Evolutionary conservation across 2,113 vertebrate species (phyloP), one percentile per base, ranked within the genome.

Genomic region (Neotoma lepida): DNA sequence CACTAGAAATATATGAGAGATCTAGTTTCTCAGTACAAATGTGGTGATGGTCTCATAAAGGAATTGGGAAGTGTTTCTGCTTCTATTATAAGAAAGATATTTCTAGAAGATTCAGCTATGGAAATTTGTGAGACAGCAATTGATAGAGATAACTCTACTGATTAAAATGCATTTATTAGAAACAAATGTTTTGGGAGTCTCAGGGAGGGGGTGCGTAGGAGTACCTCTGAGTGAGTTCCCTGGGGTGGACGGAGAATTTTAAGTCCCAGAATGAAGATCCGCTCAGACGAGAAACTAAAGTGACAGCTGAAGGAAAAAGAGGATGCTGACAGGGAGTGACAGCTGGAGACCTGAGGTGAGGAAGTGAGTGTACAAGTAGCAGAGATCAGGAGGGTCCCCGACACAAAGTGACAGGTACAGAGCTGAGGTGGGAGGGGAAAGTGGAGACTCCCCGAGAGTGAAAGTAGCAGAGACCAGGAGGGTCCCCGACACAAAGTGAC

Each of bases 61-160:
- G 61, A 70, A 15, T n/a, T 44, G 61, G 61, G 26, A 91, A 70
- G 24, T 61, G 49, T 51, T 76, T 93, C 56, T 87, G 68, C 28
- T 91, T 88, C 87, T 86, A 46, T 33, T 88, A 61, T 58, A 22
- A 54, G 84, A 61, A 73, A 82, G 46, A 82, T 18, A 84, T 58
- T 91, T 87, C 76, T 70, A 70, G 58, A 87, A 90, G 90, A 91
- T 68, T 87, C 41, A 76, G 49, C 49, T 41, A 22, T 51, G 66
- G 46, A 82, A 90, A 88, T 68, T 70, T 70, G 20, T 68, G 58
- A 66, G 58, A 56, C 73, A 58, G 64, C 39, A 49, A 39, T n/a
- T 68, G 91, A 39, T 58, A 64, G 39, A 77, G 44, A 56, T 35
- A 28, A n/a, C 18, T 58, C 14, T 86, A 14, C 3, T 24, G 54